phyloP scores from a whole-genome alignment of 2,113 vertebrate species.

The Eurypyga helias region DNA sequence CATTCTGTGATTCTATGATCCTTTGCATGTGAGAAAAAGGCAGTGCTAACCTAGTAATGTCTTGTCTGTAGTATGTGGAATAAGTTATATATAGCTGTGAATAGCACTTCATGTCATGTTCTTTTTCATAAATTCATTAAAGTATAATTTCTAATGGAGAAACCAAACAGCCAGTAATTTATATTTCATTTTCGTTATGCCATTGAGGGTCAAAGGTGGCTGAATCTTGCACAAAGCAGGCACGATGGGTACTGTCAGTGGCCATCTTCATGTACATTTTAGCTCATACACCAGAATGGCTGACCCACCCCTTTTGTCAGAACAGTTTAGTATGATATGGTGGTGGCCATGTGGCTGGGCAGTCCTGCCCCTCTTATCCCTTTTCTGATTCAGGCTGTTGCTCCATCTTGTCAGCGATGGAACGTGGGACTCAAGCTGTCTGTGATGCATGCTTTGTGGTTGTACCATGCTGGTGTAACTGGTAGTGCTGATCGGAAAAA shows the following conservation, averaged over 20 bases:
- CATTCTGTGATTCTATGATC: no score
- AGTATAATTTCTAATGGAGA: background rate
- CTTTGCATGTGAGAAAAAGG: background rate
- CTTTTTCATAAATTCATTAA: background rate
- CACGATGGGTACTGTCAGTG: background rate
- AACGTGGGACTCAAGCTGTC: background rate
- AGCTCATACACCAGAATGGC: background rate
- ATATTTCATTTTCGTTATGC: background rate
- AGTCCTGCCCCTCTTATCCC: background rate
- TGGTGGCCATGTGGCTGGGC: background rate
- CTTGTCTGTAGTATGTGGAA: background rate
- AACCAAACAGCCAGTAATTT: background rate
- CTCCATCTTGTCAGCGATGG: background rate
- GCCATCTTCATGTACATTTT: background rate
- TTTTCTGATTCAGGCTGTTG: background rate
- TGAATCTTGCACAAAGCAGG: background rate
- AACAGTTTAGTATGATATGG: accelerated
- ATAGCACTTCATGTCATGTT: background rate
- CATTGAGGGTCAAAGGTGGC: background rate
- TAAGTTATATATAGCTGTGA: background rate
- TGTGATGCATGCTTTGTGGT: background rate
- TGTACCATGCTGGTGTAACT: background rate
- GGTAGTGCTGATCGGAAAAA: background rate
- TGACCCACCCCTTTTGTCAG: background rate
- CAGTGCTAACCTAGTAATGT: background rate